Conservation (phyloP, 2,113 vertebrate species). For the Gasterosteus aculeatus region DNA sequence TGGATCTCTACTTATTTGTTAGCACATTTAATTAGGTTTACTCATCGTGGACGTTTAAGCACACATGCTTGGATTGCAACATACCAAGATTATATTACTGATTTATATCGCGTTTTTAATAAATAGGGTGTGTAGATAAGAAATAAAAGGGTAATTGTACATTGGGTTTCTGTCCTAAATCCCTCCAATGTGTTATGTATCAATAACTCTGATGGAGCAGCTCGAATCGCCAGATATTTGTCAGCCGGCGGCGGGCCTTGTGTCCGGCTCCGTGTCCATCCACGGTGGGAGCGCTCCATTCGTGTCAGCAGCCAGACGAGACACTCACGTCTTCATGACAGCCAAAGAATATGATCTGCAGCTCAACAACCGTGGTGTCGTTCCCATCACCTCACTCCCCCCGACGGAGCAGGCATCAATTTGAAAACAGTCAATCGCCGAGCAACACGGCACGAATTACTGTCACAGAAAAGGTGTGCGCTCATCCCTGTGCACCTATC, state of each 20-base stretch:
- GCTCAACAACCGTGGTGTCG: constrained; percentile 72
- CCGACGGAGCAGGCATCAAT: constrained; percentile 59
- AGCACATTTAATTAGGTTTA: constrained; percentile 82
- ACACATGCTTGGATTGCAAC: constrained; percentile 37
- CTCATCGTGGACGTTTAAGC: constrained; percentile 69
- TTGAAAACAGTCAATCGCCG: constrained; percentile 61
- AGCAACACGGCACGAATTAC: constrained; percentile 55
- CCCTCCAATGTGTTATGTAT: constrained; percentile 32
- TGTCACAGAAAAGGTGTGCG: constrained; percentile 56
- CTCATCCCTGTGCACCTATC: constrained; percentile 17
- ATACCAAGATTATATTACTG: not conserved
- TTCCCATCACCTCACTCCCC: constrained; percentile 56
- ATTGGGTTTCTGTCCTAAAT: not conserved
- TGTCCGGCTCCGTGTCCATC: constrained; percentile 73
- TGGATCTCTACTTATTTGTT: constrained; percentile 84
- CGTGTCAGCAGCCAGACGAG: constrained; percentile 76
- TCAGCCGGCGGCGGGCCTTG: constrained; percentile 77
- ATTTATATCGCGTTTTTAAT: not conserved
- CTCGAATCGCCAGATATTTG: constrained; percentile 71
- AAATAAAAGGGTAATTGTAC: not conserved
- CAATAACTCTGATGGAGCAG: constrained; percentile 56
- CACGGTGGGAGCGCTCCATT: constrained; percentile 73
- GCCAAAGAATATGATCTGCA: constrained; percentile 75
- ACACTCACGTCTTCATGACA: constrained; percentile 66
- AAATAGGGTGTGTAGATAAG: not conserved